Evolutionary conservation across 2,888 invertebrate species (phyloP), one percentile per base, ranked within the genome.

Genomic region (Malthinus flaveolus): DNA sequence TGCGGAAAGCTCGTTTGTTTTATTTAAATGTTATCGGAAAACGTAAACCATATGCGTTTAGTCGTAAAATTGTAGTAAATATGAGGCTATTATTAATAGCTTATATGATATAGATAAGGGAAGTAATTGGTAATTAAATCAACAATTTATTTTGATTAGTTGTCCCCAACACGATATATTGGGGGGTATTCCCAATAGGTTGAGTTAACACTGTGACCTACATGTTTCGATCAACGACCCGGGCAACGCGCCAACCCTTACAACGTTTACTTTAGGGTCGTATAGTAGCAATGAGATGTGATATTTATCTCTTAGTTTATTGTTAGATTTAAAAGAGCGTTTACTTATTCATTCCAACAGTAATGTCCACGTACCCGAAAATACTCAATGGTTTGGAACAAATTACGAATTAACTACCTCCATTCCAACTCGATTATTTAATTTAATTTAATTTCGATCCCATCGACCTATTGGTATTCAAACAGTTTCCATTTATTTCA

Each of bases 181-280:
- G 50, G 55, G 48, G 33, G 48, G 33, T 44, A 56, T 56, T 56
- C 59, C 51, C 55, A 31, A 51, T 44, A 32, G 59, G 42, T 36
- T 44, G 47, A 36, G 51, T 55, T 52, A 46, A 42, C 48, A 51
- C 49, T 52, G 51, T 59, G 59, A 59, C 59, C 59, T 59, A 59
- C 48, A 59, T 59, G 51, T 52, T 59, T 56, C 59, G 59, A 59
- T 59, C 59, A 59, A 55, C 59, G 59, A 59, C 59, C 59, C 49
- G 49, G 55, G 32, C 49, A 52, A 37, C 57, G 57, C 52, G 49
- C 10, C 53, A 49, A 59, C 53, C 58, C 58, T 53, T 48, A 48
- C 48, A 34, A 58, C 44, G 49, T 50, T 50, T 37, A 42, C 42
- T 50, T 12, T 42, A 32, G 53, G 51, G 49, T 35, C 48, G 52